These are phyloP conservation scores for Pelodytes ibericus DNA, from an alignment of 2,797 vertebrate species.

Conservation along the genomic window DNA sequence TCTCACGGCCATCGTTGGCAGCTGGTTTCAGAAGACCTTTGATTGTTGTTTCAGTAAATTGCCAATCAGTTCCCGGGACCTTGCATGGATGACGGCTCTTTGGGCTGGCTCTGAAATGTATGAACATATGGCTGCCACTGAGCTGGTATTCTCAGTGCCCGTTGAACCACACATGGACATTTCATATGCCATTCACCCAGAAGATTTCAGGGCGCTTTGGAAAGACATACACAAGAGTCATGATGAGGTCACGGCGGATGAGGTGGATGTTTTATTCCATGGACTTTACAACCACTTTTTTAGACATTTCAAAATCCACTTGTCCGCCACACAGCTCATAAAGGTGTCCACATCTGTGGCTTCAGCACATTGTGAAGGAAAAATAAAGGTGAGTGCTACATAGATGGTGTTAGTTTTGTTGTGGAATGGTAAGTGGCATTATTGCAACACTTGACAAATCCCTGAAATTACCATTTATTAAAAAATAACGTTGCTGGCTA, in stretches of 20 bases:
- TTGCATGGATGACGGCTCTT: conserved; percentile 87
- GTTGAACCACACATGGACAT: conserved; percentile 77
- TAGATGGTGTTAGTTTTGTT: not conserved
- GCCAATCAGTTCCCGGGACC: conserved; percentile 78
- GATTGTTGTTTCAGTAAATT: conserved; percentile 87
- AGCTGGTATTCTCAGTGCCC: conserved; percentile 84
- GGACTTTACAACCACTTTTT: conserved; percentile 87
- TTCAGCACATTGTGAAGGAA: conserved; percentile 80
- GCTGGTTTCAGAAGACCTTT: conserved; percentile 88
- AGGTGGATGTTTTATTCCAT: conserved; percentile 83
- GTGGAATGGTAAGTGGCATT: too few species aligned
- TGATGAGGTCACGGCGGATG: conserved; percentile 77
- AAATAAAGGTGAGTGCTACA: conserved; percentile 81
- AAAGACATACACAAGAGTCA: conserved; percentile 73
- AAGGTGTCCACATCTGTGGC: conserved; percentile 87
- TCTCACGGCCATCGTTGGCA: conserved; percentile 76
- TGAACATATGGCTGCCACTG: conserved; percentile 67
- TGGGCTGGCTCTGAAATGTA: conserved; percentile 84
- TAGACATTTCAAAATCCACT: conserved; percentile 88
- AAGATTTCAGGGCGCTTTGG: conserved; percentile 90
- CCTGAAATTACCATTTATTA: too few species aligned
- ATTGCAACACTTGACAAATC: too few species aligned
- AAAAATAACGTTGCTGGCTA: too few species aligned
- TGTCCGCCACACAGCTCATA: conserved; percentile 81
- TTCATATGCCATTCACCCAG: conserved; percentile 77